Evolutionary conservation across 2,113 vertebrate genomes (phyloP), one percentile per base, ranked within the genome.

Genomic region (Prochilodus magdalenae): DNA sequence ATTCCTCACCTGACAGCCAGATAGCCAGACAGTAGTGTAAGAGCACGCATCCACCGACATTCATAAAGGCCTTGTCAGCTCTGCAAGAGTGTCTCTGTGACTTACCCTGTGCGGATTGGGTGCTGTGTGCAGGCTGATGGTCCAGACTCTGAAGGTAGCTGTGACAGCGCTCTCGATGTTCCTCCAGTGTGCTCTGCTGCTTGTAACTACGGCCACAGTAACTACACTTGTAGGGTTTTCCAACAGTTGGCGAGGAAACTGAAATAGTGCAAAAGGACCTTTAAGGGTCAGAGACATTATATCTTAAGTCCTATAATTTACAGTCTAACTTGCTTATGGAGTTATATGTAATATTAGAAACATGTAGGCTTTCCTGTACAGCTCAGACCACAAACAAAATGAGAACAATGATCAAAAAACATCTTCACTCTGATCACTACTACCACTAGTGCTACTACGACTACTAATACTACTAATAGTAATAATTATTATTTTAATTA

Each of bases 121-220:
- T 92, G 91, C 87, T 93, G 84, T 84, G 91, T 79, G 94, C 91
- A 6, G 93, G 84, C 82, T 94, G 95, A 72, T 94, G 89, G 87
- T 95, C 94, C 86, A 97, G 95, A 88, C 95, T 97, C 94, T 97
- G 97, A 76, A 96, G 93, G 91, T 96, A 97, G 92, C 92, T 95
- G 89, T 98, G 96, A 86, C 97, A 98, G 20, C 96, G 95, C 78
- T 98, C 96, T 75, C 96, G 94, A 92, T 99, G 97, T 82, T 99
- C 97, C 79, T 98, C 97, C 87, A 99, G 88, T 67, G 97, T 97
- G 87, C 93, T 97, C 89, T 97, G 96, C 91, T 98, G 97, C 88
- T 98, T 98, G 92, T 98, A 99, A 94, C 96, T 98, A 55, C 97
- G 96, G 79, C 96, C 97, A 15, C 97, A 99, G 93, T 94, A 97